Evolutionary conservation across 2,888 invertebrate genomes (phyloP).

Genomic region (Allophyes oxyacanthae): DNA sequence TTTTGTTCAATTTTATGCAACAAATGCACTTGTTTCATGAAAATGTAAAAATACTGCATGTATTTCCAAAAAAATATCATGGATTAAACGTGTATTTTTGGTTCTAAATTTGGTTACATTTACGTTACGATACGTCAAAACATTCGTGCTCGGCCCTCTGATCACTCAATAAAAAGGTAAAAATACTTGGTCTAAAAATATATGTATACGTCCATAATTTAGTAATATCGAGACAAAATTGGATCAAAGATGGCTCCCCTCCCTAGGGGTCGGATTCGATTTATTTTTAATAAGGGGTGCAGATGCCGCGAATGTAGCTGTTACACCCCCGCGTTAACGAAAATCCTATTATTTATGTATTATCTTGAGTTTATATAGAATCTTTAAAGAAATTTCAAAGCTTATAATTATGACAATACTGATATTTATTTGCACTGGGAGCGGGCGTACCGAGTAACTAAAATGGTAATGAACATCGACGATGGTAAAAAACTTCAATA

Average conservation of each 20-base stretch:
- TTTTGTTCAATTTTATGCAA: no score
- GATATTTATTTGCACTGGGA: no score
- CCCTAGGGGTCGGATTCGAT: conserved; percentile 57
- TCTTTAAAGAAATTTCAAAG: background rate
- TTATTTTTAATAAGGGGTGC: conserved; percentile 65
- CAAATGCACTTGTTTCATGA: no score
- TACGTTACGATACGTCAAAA: no score
- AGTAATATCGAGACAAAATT: conserved; percentile 45
- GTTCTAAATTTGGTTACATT: no score
- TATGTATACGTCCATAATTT: conserved; percentile 24
- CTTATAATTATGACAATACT: no score
- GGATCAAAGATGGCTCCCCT: conserved; percentile 45
- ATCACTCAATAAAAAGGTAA: background rate
- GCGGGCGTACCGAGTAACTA: no score
- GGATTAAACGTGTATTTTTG: no score
- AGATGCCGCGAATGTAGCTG: conserved; percentile 53
- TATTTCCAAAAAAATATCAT: no score
- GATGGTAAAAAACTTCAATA: no score
- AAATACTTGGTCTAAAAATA: background rate
- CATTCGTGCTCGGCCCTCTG: background rate
- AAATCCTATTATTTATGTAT: conserved; percentile 43
- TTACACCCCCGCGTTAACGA: conserved; percentile 31
- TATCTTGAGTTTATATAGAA: conserved; percentile 3
- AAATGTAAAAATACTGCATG: no score
- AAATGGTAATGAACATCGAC: no score